Percentiles rank a stretch among this genome's conserved stretches.
These are phyloP conservation scores for Craterocephalus amniculus DNA, from an alignment of 2,797 vertebrate species.

Conservation along the genomic window DNA sequence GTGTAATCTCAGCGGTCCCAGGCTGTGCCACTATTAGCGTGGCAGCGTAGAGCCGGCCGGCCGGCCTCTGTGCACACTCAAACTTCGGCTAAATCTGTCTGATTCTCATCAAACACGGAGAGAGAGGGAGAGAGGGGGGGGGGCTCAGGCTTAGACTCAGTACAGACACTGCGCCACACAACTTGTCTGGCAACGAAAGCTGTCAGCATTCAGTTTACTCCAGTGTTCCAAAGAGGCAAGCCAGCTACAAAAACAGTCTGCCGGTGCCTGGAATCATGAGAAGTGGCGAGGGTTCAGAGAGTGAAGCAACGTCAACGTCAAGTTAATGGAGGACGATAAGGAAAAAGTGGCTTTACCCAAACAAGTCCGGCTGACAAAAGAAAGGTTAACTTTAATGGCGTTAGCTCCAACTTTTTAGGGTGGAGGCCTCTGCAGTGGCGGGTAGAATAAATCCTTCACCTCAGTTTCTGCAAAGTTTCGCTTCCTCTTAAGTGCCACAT, in stretches of 20 bases:
- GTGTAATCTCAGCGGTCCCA: constrained; percentile 72
- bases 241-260: constrained; percentile 77
- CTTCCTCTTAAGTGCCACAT: constrained; percentile 45
- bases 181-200: constrained; percentile 67
- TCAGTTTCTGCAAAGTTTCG: constrained; percentile 52
- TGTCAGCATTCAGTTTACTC: constrained; percentile 68
- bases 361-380: constrained; percentile 54
- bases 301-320: constrained; percentile 43
- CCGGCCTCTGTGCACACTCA: constrained; percentile 60
- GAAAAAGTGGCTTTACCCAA: constrained; percentile 55
- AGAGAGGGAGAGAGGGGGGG: neutral
- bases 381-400: constrained; percentile 52
- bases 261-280: constrained; percentile 54
- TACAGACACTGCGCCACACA: constrained; percentile 70
- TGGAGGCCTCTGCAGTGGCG: constrained; percentile 1
- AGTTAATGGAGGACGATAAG: constrained; percentile 71
- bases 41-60: constrained; percentile 31
- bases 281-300: constrained; percentile 16
- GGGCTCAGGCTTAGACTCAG: constrained; percentile 60
- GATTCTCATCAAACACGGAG: constrained; percentile 61
- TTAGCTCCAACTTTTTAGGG: constrained; percentile 30
- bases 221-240: constrained; percentile 63
- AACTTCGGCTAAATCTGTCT: constrained; percentile 64
- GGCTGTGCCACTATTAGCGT: constrained; percentile 63
- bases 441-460: constrained; percentile 38